Percentiles rank a stretch among this genome's conserved stretches.
phyloP scores from a whole-genome alignment of 2,888 invertebrate species.

The Eupithecia subumbrata region DNA sequence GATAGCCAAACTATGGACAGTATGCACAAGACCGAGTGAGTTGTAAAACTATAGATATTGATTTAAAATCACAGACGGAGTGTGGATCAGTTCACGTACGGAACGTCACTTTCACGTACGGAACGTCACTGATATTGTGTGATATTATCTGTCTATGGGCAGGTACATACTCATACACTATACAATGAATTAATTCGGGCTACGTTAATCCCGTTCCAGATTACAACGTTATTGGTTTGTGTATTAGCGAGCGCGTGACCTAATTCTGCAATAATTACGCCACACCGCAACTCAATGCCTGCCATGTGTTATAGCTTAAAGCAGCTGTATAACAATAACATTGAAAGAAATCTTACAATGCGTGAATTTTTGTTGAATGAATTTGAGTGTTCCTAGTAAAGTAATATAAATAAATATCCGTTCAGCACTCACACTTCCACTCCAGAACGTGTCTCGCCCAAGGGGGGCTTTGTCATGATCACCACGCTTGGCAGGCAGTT shows the following conservation, averaged over 20 bases:
- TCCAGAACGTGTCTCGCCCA: too few species aligned
- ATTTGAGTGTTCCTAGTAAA: background rate
- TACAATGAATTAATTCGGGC: background rate
- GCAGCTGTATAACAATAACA: conserved; percentile 6
- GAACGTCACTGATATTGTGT: too few species aligned
- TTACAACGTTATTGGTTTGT: conserved; percentile 29
- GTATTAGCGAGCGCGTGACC: conserved; percentile 46
- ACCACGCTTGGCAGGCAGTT: too few species aligned
- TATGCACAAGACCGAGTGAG: too few species aligned
- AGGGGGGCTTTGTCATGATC: too few species aligned
- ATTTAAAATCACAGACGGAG: too few species aligned
- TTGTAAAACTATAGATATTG: too few species aligned
- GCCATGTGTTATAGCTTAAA: background rate
- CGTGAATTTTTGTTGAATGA: background rate
- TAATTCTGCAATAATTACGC: conserved; percentile 42
- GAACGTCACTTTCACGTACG: too few species aligned
- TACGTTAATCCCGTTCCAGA: conserved; percentile 12
- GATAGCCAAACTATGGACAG: too few species aligned
- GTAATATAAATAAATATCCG: background rate
- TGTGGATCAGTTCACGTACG: too few species aligned
- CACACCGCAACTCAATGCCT: conserved; percentile 5
- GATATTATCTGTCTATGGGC: background rate
- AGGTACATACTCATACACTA: background rate
- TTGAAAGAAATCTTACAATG: conserved; percentile 1
- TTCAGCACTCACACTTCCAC: background rate